Conservation (phyloP, 2,113 vertebrate genomes). For the Ictalurus furcatus region DNA sequence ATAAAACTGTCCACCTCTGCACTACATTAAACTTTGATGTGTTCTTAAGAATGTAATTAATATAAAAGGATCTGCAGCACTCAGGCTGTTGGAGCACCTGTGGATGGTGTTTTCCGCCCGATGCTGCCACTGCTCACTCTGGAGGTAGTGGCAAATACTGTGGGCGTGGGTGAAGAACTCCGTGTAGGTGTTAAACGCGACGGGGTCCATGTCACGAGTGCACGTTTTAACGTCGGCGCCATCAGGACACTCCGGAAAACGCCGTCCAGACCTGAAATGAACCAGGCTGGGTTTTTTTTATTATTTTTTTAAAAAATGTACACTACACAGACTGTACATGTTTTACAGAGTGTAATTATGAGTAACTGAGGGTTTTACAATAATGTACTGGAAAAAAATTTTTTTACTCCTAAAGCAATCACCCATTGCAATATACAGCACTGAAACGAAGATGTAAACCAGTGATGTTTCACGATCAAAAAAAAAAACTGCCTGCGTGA, state of each 20-base stretch:
- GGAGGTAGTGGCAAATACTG: slow-evolving; percentile 80
- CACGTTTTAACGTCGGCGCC: slow-evolving; percentile 71
- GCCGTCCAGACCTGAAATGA: slow-evolving; percentile 70
- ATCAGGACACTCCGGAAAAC: slow-evolving; percentile 73
- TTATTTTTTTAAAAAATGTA: background rate
- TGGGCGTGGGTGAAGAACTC: slow-evolving; percentile 83
- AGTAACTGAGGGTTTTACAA: background rate
- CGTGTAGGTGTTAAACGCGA: slow-evolving; percentile 78
- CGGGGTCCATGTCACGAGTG: slow-evolving; percentile 73
- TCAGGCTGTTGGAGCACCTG: slow-evolving; percentile 59
- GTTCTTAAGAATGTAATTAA: background rate
- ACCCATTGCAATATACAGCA: background rate
- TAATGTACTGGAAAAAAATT: background rate
- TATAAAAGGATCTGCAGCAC: background rate
- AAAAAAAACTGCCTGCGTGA: no score
- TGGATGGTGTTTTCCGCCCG: slow-evolving; percentile 69
- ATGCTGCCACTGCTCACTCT: slow-evolving; percentile 77
- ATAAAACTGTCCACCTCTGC: background rate
- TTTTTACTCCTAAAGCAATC: no score
- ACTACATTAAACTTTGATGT: background rate
- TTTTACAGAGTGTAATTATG: background rate
- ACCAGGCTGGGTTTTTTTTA: background rate
- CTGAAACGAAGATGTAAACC: background rate
- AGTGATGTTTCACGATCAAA: background rate
- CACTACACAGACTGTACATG: background rate